Evolutionary conservation across 2,113 vertebrate species (phyloP).

Genomic region (Entomyzon cyanotis): DNA sequence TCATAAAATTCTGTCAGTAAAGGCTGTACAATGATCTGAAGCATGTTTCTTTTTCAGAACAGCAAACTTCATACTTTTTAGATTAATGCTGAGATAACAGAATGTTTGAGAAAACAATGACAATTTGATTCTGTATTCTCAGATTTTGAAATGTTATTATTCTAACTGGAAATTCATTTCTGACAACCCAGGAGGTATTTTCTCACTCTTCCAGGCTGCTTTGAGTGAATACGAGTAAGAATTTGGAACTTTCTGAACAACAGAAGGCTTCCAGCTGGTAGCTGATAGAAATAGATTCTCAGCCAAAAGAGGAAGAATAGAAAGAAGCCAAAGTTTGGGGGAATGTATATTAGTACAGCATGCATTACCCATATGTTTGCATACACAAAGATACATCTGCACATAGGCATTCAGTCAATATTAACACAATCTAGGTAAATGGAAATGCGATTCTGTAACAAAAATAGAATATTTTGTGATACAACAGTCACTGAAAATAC

Average conservation of each 20-base stretch:
- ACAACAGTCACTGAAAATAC: fast-evolving
- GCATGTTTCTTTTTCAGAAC: background rate
- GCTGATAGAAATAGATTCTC: background rate
- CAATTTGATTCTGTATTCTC: background rate
- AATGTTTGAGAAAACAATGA: background rate
- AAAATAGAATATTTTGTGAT: background rate
- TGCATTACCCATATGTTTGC: constrained; percentile 5
- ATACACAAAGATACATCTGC: background rate
- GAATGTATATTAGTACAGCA: background rate
- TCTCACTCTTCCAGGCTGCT: background rate
- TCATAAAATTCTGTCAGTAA: background rate
- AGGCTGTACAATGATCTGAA: background rate
- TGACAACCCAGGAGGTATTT: background rate
- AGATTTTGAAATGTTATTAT: background rate
- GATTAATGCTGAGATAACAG: background rate
- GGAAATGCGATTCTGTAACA: background rate
- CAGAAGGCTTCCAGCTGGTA: constrained; percentile 14
- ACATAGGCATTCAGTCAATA: background rate
- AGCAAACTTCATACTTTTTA: background rate
- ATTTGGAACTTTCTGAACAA: constrained; percentile 20
- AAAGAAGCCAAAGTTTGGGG: background rate
- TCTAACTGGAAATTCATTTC: background rate
- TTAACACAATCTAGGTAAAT: background rate
- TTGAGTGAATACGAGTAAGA: background rate
- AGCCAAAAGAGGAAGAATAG: constrained; percentile 7